Base-by-base conservation (phyloP, 2,888 invertebrate genomes). In the Acleris cristana region DNA sequence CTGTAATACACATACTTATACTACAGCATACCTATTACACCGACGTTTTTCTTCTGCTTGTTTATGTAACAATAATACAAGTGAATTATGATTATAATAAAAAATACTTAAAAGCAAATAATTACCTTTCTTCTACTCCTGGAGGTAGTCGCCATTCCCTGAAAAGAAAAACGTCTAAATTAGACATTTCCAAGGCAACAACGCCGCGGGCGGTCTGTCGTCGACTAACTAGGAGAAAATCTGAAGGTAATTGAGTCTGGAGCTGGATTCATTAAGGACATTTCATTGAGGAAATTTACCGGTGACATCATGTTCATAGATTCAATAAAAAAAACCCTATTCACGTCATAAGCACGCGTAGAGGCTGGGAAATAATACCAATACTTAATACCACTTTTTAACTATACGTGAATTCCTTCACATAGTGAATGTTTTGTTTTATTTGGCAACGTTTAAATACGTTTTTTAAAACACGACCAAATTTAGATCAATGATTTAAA, bases 61-160 rank as follows among this genome's bases (percentile, higher is more conserved):
- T 40, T 14, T 40, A 34, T 12, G 34, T 34, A 34, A 26, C 2
- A 26, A 26, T 26, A 10, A 34, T 3, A 34, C 34, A 34, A 34
- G 12, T 34, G 12, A 34, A 34, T 12, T 12, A 12, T 12, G 0
- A 34, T 12, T 2, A 12, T 34, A 3, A 12, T 34, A 10, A 63
- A 55, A 53, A 44, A 62, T 8, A 5, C n/a, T 30, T 18, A 1
- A 19, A 55, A 21, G 7, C 0, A 40, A 55, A 12, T 8, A 56
- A n/a, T 83, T 68, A 85, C 84, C 82, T 84, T 85, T 81, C 84
- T 81, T 69, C 81, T 79, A 72, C 76, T 81, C 64, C 81, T 79
- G 62, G 81, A 81, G n/a, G 81, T 81, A 61, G 81, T 81, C 52
- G 81, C 81, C 74, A 74, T 74, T 10, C 74, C 72, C 74, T 74